phyloP scores from a whole-genome alignment of 2,113 vertebrate genomes.

The Lonchura striata region DNA sequence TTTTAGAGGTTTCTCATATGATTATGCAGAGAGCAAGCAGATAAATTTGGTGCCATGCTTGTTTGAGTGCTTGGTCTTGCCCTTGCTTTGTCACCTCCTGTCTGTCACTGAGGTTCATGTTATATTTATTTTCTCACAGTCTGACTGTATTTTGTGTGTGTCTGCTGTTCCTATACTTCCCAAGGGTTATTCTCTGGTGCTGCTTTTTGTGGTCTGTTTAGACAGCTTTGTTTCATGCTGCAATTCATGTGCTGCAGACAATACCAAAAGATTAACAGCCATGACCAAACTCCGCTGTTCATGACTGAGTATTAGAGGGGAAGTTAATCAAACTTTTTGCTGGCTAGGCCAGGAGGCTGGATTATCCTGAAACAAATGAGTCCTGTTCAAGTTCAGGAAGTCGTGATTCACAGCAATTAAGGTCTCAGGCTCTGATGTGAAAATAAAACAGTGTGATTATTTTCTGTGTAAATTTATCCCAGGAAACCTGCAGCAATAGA shows the following conservation, averaged over 20 bases:
- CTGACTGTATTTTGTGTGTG: conserved; percentile 10
- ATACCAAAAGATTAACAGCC: conserved; percentile 5
- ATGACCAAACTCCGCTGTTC: neutral
- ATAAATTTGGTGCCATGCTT: neutral
- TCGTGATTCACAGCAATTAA: conserved; percentile 8
- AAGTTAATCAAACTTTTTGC: conserved; percentile 18
- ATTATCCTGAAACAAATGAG: conserved; percentile 33
- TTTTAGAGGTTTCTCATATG: neutral
- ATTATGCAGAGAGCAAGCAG: neutral
- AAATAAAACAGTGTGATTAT: neutral
- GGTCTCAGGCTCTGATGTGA: neutral
- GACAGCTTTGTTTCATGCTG: conserved; percentile 40
- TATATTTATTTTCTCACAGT: conserved; percentile 10
- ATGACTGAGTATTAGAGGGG: neutral
- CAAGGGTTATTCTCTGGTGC: conserved; percentile 5
- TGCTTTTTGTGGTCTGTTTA: conserved; percentile 25
- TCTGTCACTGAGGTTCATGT: neutral
- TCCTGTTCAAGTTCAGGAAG: conserved; percentile 33
- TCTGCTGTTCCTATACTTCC: conserved; percentile 13
- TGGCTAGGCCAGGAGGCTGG: neutral
- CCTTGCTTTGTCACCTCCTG: neutral
- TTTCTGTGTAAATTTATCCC: neutral
- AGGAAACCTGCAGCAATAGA: neutral
- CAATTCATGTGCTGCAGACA: conserved; percentile 20
- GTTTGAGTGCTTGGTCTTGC: neutral